Evolutionary conservation across 2,888 invertebrate genomes (phyloP).

Genomic region (Ochropacha duplaris): DNA sequence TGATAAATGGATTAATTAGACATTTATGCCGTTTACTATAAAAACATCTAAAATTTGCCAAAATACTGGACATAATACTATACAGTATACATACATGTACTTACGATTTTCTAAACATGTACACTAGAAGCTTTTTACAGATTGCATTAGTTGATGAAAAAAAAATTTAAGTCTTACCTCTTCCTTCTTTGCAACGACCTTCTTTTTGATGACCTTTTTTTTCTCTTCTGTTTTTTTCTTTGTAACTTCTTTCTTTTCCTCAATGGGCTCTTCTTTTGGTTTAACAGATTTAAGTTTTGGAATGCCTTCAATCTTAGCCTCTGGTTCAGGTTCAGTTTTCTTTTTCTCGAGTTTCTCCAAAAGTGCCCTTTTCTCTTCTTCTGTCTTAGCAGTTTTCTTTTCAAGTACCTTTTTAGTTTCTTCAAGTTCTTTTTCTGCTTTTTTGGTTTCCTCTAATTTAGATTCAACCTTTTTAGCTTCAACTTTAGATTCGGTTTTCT

Average conservation of each 20-base stretch:
- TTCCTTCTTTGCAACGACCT: constrained; percentile 74
- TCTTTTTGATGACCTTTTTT: constrained; percentile 77
- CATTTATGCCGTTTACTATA: background rate
- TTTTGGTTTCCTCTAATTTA: constrained; percentile 59
- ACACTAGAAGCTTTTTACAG: constrained; percentile 48
- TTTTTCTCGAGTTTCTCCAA: constrained; percentile 79
- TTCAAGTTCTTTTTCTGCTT: constrained; percentile 69
- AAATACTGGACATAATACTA: constrained; percentile 14
- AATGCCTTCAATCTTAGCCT: constrained; percentile 84
- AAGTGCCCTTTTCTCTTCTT: constrained; percentile 76
- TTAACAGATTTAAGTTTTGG: constrained; percentile 83
- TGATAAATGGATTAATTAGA: background rate
- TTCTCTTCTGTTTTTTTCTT: constrained; percentile 75
- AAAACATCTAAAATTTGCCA: background rate
- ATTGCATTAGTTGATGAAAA: constrained; percentile 13
- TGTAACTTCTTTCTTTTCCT: constrained; percentile 70
- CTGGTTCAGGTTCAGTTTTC: constrained; percentile 76
- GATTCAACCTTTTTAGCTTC: constrained; percentile 59
- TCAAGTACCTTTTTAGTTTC: constrained; percentile 75
- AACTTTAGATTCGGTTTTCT: constrained; percentile 58
- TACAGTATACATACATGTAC: too few relatives aligned
- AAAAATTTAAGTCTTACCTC: constrained; percentile 62
- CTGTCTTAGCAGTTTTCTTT: constrained; percentile 76
- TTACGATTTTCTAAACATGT: constrained; percentile 8
- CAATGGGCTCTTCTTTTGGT: constrained; percentile 74